Percentiles rank a stretch among this genome's conserved stretches.
Evolutionary conservation across 2,888 invertebrate species (phyloP).

Genomic region (Dione vanillae): DNA sequence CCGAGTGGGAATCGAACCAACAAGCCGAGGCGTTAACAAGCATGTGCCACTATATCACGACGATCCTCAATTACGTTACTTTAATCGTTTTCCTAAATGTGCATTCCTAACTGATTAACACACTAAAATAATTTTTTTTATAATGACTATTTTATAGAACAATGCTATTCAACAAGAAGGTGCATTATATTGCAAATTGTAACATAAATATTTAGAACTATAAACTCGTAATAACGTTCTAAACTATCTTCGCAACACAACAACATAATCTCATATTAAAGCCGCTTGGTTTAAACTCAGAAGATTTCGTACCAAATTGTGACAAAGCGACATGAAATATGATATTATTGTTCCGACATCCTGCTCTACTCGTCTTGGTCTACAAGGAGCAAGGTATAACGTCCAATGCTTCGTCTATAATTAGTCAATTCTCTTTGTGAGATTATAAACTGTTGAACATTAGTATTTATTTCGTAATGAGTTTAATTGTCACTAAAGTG

Average conservation of each 20-base stretch:
- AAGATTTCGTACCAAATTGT: slow-evolving; percentile 61
- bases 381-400: slow-evolving; percentile 11
- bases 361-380: slow-evolving; percentile 17
- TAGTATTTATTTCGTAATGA: slow-evolving; percentile 1
- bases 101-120: too few relatives aligned
- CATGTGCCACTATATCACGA: too few relatives aligned
- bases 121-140: too few relatives aligned
- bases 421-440: slow-evolving; percentile 19
- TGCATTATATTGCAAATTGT: not conserved
- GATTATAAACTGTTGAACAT: slow-evolving; percentile 1
- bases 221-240: slow-evolving; percentile 11
- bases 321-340: slow-evolving; percentile 64
- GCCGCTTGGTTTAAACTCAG: slow-evolving; percentile 60
- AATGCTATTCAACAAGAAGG: not conserved
- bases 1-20: too few relatives aligned
- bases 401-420: slow-evolving; percentile 15
- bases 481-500: not conserved
- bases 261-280: slow-evolving; percentile 74
- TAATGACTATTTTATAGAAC: not conserved
- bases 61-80: too few relatives aligned
- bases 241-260: slow-evolving; percentile 58
- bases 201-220: slow-evolving; percentile 11
- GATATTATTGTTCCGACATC: slow-evolving; percentile 27
- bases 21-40: too few relatives aligned
- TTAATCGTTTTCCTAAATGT: too few relatives aligned